Evolutionary conservation across 2,888 invertebrate genomes (phyloP).

Genomic region (Acanthoscelides obtectus): DNA sequence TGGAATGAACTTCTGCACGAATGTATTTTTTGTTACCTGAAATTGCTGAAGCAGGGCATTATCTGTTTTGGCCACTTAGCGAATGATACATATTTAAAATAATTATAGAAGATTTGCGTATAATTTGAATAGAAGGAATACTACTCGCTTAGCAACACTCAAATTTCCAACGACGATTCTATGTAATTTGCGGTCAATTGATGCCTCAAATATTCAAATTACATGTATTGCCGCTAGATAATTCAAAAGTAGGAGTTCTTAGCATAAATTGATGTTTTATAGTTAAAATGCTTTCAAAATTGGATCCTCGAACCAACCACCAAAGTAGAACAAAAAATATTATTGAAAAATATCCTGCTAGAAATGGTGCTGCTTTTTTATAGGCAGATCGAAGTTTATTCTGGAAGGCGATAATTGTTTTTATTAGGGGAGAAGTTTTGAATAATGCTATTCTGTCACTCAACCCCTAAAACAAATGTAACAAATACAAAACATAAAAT

Average conservation of each 20-base stretch:
- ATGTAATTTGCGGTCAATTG: background rate
- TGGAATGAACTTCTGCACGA: too few relatives aligned
- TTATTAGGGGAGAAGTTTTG: too few relatives aligned
- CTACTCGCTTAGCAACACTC: background rate
- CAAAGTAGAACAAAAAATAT: too few relatives aligned
- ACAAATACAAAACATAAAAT: too few relatives aligned
- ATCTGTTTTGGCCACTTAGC: background rate
- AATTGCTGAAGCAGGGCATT: background rate
- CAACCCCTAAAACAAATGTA: too few relatives aligned
- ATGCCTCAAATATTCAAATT: background rate
- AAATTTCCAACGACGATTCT: background rate
- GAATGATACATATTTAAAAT: background rate
- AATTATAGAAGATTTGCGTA: background rate
- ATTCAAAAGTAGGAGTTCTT: background rate
- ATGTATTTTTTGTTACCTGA: background rate
- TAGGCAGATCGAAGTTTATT: too few relatives aligned
- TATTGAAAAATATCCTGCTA: too few relatives aligned
- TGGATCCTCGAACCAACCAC: background rate
- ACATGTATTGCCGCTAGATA: background rate
- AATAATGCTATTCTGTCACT: too few relatives aligned
- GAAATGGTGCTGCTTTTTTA: too few relatives aligned
- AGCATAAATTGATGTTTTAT: background rate
- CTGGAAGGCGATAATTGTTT: too few relatives aligned
- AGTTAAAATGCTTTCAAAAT: background rate
- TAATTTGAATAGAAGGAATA: background rate